These are phyloP conservation scores for Abscondita cerata DNA, from an alignment of 2,888 invertebrate genomes.

Conservation along the genomic window DNA sequence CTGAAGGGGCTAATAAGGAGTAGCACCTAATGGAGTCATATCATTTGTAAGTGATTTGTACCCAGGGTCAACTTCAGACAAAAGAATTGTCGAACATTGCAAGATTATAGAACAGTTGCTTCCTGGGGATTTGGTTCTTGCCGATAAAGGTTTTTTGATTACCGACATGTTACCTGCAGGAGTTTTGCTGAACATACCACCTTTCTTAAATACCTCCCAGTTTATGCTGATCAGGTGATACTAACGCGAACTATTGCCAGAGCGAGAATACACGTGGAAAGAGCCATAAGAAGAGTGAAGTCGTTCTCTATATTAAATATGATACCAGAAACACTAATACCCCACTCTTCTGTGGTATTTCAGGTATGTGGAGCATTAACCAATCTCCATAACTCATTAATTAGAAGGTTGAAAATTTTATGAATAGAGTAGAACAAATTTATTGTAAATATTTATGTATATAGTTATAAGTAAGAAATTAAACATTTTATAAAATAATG, in stretches of 20 bases:
- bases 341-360: not conserved
- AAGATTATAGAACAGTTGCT: conserved; percentile 34
- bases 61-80: conserved; percentile 13
- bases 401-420: conserved; percentile 1
- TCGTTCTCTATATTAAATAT: conserved; percentile 15
- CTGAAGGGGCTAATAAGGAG: conserved; percentile 40
- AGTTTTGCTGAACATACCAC: conserved; percentile 42
- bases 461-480: too few relatives aligned
- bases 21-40: conserved; percentile 44
- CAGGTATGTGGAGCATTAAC: conserved; percentile 10
- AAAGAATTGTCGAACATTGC: conserved; percentile 29
- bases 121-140: conserved; percentile 39
- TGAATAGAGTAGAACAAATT: too few relatives aligned
- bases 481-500: too few relatives aligned
- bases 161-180: conserved; percentile 38
- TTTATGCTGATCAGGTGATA: conserved; percentile 36
- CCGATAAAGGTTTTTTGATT: conserved; percentile 43
- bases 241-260: conserved; percentile 37
- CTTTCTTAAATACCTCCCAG: conserved; percentile 37
- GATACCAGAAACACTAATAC: not conserved
- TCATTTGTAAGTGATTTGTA: conserved; percentile 10
- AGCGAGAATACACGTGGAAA: conserved; percentile 41
- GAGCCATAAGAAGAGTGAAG: conserved; percentile 40
- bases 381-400: conserved; percentile 1
- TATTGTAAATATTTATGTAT: too few relatives aligned